A percentile compares a stretch with the other conserved stretches of the same genome.
phyloP scores from a whole-genome alignment of 2,113 vertebrate species.

The Bungarus multicinctus region DNA sequence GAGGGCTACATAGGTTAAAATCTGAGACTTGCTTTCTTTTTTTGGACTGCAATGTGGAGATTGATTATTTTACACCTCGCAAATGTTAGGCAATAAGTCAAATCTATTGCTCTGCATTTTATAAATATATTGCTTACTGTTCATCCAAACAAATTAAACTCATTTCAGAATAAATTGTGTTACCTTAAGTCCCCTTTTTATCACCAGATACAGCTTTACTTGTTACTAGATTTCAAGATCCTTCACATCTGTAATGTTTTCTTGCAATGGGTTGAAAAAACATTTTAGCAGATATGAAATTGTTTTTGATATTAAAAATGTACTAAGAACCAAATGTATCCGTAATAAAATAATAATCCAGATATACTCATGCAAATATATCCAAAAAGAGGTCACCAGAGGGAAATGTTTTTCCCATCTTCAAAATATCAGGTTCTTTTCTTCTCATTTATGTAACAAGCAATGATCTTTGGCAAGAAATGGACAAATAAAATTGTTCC shows the following conservation, averaged over 20 bases:
- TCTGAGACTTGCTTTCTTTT: background rate
- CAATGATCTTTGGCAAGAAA: background rate
- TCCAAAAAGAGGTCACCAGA: background rate
- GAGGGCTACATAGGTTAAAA: background rate
- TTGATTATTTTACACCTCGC: background rate
- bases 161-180: slow-evolving; percentile 1
- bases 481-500: background rate
- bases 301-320: background rate
- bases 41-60: background rate
- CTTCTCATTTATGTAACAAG: background rate
- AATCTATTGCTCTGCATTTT: background rate
- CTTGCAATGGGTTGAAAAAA: background rate
- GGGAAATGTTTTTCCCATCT: background rate
- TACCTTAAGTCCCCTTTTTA: background rate
- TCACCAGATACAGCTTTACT: background rate
- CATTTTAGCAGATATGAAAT: background rate
- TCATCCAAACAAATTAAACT: background rate
- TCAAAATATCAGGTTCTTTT: background rate
- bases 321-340: background rate
- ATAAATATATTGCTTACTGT: background rate
- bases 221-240: background rate
- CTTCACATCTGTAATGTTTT: background rate
- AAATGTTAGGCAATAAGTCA: slow-evolving; percentile 9
- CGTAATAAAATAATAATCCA: background rate
- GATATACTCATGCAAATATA: background rate